phyloP scores from a whole-genome alignment of 2,113 vertebrate species.

The Aix galericulata region DNA sequence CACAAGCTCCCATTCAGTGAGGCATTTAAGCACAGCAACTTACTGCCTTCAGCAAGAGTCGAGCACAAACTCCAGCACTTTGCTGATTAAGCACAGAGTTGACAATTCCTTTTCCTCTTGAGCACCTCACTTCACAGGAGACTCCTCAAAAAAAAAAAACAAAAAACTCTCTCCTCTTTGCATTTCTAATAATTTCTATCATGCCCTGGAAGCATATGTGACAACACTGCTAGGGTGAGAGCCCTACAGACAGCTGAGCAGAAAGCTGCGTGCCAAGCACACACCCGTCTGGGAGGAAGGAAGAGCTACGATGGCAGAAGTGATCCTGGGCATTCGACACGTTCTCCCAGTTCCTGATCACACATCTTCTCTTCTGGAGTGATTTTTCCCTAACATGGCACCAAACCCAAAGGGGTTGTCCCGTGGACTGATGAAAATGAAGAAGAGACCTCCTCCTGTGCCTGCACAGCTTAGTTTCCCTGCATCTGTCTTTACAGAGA shows the following conservation, averaged over 20 bases:
- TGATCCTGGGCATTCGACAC: not conserved
- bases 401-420: not conserved
- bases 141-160: not conserved
- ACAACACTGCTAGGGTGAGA: not conserved
- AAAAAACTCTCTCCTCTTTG: not conserved
- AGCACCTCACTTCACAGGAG: not conserved
- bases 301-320: not conserved
- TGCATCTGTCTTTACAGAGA: not conserved
- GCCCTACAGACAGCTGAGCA: not conserved
- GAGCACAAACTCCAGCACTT: not conserved
- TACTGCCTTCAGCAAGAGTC: not conserved
- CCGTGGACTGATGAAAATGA: not conserved
- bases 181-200: not conserved
- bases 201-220: not conserved
- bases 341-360: not conserved
- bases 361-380: not conserved
- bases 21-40: not conserved
- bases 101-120: not conserved
- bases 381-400: not conserved
- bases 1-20: not conserved
- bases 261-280: not conserved
- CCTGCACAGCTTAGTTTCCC: not conserved
- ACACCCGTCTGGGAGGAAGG: not conserved
- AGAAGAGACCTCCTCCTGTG: not conserved
- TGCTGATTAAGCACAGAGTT: slow-evolving; percentile 31